A percentile compares a stretch with the other conserved stretches of the same genome.
phyloP scores from a whole-genome alignment of 2,113 vertebrate genomes.

The Cyprinodon variegatus region DNA sequence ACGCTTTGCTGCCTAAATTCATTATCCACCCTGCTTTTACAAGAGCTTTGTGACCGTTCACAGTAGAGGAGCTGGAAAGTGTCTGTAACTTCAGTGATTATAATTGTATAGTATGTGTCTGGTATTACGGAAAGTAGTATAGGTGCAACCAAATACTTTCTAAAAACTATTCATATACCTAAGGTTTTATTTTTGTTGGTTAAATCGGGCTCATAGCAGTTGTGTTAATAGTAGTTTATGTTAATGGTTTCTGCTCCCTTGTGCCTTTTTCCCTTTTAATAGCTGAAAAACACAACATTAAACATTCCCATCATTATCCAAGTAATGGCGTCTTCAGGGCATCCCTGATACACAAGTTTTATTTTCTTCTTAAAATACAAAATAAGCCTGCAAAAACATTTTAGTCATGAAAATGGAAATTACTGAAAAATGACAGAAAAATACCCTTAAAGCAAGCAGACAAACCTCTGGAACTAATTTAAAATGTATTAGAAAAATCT shows the following conservation, averaged over 20 bases:
- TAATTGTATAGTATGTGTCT: background rate
- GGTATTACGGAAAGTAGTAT: background rate
- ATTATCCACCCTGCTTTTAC: slow-evolving; percentile 24
- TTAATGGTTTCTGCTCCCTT: background rate
- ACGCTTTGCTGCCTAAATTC: slow-evolving; percentile 42
- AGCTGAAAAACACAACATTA: slow-evolving; percentile 3
- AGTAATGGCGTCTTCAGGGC: background rate
- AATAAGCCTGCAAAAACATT: background rate
- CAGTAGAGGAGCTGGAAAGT: background rate
- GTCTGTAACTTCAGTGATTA: slow-evolving; percentile 5
- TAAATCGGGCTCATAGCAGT: background rate
- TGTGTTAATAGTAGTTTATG: background rate
- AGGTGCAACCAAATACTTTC: background rate
- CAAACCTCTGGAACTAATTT: background rate
- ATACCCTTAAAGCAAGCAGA: background rate
- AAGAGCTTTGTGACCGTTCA: background rate
- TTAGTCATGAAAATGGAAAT: background rate
- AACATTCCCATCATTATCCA: background rate
- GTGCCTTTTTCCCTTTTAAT: background rate
- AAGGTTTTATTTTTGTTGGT: background rate
- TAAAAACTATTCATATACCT: background rate
- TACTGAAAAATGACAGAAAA: no score
- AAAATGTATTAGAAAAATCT: background rate
- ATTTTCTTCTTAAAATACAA: background rate
- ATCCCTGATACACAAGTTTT: background rate